Conservation (phyloP, 2,888 invertebrate genomes). For the Aphrophora alni region DNA sequence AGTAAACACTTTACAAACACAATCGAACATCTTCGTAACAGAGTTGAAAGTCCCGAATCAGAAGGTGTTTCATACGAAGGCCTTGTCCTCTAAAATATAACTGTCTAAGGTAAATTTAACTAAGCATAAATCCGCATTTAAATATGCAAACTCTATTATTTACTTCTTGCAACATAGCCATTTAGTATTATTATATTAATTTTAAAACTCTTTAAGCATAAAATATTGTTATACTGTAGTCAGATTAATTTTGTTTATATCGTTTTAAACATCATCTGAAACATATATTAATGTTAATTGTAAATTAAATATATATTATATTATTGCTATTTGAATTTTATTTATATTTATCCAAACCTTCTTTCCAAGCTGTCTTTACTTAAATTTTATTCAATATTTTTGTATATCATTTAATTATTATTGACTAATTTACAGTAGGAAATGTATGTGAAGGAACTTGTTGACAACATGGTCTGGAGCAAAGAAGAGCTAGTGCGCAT, state of each 20-base stretch:
- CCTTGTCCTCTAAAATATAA: constrained; percentile 58
- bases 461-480: no score
- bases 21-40: constrained; percentile 77
- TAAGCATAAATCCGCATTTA: background rate
- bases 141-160: background rate
- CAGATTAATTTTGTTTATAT: background rate
- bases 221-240: background rate
- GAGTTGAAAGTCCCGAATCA: constrained; percentile 70
- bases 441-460: no score
- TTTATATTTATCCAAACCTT: background rate
- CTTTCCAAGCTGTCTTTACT: no score
- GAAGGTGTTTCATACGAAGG: constrained; percentile 71
- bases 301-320: background rate
- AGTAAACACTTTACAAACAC: constrained; percentile 94
- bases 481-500: no score
- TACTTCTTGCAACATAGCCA: background rate
- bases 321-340: background rate
- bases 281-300: background rate
- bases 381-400: no score
- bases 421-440: no score
- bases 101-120: background rate
- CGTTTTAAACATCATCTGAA: background rate
- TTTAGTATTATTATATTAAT: background rate
- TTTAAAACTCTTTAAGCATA: background rate
- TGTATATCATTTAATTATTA: no score